A percentile compares a stretch with the other conserved stretches of the same genome.
Evolutionary conservation across 2,797 vertebrate species (phyloP).

Genomic region (Carduelis carduelis): DNA sequence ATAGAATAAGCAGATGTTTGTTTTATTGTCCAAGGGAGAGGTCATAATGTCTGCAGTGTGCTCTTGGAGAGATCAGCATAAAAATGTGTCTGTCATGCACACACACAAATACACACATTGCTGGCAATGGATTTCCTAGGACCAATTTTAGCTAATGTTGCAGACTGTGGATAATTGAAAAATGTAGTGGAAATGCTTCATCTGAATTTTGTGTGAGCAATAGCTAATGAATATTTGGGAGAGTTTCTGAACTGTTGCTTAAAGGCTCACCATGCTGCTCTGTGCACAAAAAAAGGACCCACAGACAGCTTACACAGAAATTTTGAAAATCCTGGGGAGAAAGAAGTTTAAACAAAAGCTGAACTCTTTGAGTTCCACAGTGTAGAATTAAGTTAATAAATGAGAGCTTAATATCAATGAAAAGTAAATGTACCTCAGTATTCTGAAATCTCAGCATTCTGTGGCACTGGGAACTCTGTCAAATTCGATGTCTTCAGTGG

Average conservation of each 20-base stretch:
- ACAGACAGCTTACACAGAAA: neutral
- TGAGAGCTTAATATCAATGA: neutral
- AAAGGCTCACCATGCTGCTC: neutral
- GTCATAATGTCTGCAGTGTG: neutral
- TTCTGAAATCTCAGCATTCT: neutral
- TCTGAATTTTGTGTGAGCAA: neutral
- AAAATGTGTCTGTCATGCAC: neutral
- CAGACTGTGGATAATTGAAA: slow-evolving; percentile 12
- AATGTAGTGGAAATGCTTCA: slow-evolving; percentile 21
- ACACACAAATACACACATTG: neutral
- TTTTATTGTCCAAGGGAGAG: slow-evolving; percentile 28
- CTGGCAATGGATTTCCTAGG: neutral
- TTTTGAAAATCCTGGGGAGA: neutral
- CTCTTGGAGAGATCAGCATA: neutral
- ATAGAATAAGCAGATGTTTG: neutral
- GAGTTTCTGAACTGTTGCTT: neutral
- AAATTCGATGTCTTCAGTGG: neutral
- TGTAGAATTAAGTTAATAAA: neutral
- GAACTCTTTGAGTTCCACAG: neutral
- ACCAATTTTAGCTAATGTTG: slow-evolving; percentile 35
- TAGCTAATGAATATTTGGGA: neutral
- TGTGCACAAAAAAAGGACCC: neutral
- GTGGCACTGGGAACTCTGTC: neutral
- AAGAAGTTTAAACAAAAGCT: neutral
- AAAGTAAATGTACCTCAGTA: neutral